phyloP scores from a whole-genome alignment of 1,140 invertebrate species.

The Lamellibrachia luymesi region DNA sequence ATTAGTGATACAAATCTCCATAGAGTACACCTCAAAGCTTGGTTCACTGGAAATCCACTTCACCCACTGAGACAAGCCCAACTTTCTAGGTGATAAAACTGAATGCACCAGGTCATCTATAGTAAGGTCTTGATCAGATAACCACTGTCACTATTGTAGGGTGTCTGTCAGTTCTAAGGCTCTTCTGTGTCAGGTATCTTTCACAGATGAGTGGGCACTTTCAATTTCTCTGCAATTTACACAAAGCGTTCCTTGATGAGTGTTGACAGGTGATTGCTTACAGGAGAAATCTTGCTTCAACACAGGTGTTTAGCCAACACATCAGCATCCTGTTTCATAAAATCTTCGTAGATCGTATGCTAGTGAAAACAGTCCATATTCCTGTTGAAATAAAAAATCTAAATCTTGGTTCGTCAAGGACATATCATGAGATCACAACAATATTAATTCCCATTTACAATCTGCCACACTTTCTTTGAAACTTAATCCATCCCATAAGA shows the following conservation, averaged over 20 bases:
- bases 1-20: background rate
- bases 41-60: background rate
- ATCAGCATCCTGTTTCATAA: background rate
- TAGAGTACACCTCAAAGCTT: background rate
- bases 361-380: background rate
- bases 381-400: background rate
- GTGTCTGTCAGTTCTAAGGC: background rate
- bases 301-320: background rate
- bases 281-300: background rate
- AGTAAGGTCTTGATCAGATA: background rate
- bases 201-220: background rate
- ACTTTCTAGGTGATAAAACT: background rate
- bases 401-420: background rate
- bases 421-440: no score
- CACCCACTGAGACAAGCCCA: background rate
- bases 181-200: background rate
- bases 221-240: background rate
- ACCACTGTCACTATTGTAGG: background rate
- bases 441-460: background rate
- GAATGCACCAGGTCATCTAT: background rate
- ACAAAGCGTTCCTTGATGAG: background rate
- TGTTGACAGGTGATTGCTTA: background rate
- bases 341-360: background rate
- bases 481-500: background rate
- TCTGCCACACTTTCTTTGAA: background rate